A percentile compares a stretch with the other conserved stretches of the same genome.
Evolutionary conservation across 2,797 vertebrate species (phyloP).

Genomic region (Florisuga fusca): DNA sequence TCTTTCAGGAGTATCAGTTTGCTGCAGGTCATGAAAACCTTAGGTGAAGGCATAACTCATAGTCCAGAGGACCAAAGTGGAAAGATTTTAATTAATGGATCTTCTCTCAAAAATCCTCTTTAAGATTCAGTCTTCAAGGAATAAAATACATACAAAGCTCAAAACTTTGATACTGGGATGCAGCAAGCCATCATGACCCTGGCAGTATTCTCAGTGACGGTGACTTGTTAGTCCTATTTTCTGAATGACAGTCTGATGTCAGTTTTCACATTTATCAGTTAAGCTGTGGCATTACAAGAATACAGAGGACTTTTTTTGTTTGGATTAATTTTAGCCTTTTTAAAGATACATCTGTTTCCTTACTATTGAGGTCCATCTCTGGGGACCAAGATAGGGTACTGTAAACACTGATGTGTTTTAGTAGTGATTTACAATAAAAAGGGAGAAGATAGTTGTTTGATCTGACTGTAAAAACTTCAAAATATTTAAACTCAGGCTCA

Average conservation of each 20-base stretch:
- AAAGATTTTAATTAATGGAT: neutral
- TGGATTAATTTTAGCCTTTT: neutral
- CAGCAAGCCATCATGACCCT: neutral
- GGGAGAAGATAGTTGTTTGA: neutral
- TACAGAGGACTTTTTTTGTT: neutral
- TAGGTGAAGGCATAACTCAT: neutral
- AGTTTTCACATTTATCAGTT: neutral
- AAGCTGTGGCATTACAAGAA: neutral
- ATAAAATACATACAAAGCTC: neutral
- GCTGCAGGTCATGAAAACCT: neutral
- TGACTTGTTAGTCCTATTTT: neutral
- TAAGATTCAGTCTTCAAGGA: neutral
- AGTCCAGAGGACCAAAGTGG: neutral
- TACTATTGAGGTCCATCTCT: neutral
- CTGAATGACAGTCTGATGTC: neutral
- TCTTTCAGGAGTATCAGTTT: neutral
- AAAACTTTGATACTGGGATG: neutral
- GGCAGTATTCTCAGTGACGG: neutral
- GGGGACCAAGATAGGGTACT: neutral
- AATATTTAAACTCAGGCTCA: neutral
- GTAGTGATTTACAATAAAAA: neutral
- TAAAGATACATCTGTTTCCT: neutral
- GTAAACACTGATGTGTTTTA: neutral
- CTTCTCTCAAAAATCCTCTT: neutral
- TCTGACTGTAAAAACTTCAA: neutral